Percentiles rank a stretch among this genome's conserved stretches.
Evolutionary conservation across 2,797 vertebrate species (phyloP).

Genomic region (Phyllotis vaccarum): DNA sequence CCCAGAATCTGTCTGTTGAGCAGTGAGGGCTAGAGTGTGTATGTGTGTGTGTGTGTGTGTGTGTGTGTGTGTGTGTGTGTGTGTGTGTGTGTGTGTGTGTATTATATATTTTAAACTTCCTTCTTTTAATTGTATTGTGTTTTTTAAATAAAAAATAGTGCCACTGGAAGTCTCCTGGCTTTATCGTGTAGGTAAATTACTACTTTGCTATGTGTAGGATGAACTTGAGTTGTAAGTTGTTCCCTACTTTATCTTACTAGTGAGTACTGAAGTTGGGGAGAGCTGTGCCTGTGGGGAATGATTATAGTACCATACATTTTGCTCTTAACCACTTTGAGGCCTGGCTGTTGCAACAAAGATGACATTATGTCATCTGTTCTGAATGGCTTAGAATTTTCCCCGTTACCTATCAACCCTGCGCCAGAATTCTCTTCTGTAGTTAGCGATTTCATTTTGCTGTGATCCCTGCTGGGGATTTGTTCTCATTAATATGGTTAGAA

Average conservation of each 20-base stretch:
- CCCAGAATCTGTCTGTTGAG: background rate
- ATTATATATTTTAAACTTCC: background rate
- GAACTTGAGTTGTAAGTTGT: background rate
- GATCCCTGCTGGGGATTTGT: slow-evolving; percentile 41
- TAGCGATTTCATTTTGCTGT: slow-evolving; percentile 32
- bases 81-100: background rate
- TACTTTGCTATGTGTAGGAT: background rate
- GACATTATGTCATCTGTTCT: background rate
- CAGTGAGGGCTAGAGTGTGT: background rate
- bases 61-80: background rate
- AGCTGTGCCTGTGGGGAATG: background rate
- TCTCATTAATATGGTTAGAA: slow-evolving; percentile 13
- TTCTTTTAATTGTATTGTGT: slow-evolving; percentile 38
- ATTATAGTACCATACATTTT: background rate
- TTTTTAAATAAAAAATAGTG: slow-evolving; percentile 50
- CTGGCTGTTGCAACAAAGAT: background rate
- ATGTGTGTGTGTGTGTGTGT: background rate
- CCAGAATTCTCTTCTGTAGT: slow-evolving; percentile 29
- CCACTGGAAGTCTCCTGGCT: slow-evolving; percentile 20
- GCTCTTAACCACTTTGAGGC: background rate
- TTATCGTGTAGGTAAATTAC: slow-evolving; percentile 14
- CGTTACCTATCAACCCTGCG: background rate
- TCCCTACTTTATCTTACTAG: background rate
- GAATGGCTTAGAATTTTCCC: slow-evolving; percentile 33
- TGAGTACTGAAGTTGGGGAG: background rate